A percentile compares a stretch with the other conserved stretches of the same genome.
phyloP scores from a whole-genome alignment of 2,888 invertebrate species.

The Netelia inedita region DNA sequence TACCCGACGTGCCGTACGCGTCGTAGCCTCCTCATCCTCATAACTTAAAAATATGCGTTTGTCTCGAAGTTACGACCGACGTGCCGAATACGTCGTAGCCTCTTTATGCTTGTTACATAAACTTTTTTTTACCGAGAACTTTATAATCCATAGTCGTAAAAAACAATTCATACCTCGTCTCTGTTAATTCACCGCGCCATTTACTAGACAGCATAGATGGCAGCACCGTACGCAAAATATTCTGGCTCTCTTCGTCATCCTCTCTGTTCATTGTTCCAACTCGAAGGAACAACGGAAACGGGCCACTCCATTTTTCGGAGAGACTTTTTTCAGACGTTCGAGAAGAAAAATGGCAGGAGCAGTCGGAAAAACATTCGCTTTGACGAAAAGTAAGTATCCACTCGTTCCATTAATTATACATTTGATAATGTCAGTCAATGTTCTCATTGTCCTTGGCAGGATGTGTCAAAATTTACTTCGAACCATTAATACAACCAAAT shows the following conservation, averaged over 20 bases:
- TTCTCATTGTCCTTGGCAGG: neutral
- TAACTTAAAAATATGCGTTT: too few species aligned
- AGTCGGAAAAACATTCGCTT: slow-evolving; percentile 61
- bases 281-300: slow-evolving; percentile 46
- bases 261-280: neutral
- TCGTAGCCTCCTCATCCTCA: too few species aligned
- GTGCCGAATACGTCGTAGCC: too few species aligned
- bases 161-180: too few species aligned
- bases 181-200: too few species aligned
- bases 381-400: slow-evolving; percentile 73
- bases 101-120: too few species aligned
- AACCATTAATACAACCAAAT: slow-evolving; percentile 7
- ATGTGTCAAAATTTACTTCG: neutral
- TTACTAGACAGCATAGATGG: neutral
- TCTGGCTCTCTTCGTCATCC: neutral
- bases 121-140: too few species aligned
- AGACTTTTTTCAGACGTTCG: slow-evolving; percentile 15
- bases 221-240: neutral
- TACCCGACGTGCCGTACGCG: too few species aligned
- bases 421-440: neutral
- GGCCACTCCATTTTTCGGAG: slow-evolving; percentile 37
- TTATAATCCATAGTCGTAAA: too few species aligned
- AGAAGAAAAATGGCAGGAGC: slow-evolving; percentile 72
- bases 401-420: neutral
- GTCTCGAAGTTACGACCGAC: too few species aligned